These are phyloP conservation scores for Pandemis corylana DNA, from an alignment of 2,888 invertebrate species.

Conservation along the genomic window DNA sequence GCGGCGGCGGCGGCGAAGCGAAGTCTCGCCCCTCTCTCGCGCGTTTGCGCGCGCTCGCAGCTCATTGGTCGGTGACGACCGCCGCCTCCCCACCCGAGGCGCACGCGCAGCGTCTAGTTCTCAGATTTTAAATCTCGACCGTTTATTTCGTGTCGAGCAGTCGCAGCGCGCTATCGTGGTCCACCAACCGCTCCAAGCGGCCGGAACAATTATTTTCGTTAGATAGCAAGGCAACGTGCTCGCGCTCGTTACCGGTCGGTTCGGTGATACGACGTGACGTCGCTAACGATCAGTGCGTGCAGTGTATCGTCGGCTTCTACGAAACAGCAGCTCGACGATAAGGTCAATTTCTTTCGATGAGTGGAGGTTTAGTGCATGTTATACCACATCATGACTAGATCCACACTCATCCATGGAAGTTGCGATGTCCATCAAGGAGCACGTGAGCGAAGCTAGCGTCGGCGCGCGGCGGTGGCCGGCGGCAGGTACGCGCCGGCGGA, in stretches of 20 bases:
- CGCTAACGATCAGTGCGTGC: slow-evolving; percentile 79
- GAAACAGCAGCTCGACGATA: slow-evolving; percentile 54
- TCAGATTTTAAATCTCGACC: slow-evolving; percentile 85
- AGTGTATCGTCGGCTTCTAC: slow-evolving; percentile 67
- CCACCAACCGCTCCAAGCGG: slow-evolving; percentile 56
- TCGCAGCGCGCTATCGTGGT: slow-evolving; percentile 67
- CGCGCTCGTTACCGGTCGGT: slow-evolving; percentile 63
- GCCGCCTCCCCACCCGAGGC: slow-evolving; percentile 62
- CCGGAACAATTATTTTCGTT: slow-evolving; percentile 59
- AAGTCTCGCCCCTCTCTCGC: slow-evolving; percentile 68
- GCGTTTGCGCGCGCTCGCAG: slow-evolving; percentile 69
- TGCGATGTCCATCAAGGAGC: slow-evolving; percentile 76
- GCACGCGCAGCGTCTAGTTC: slow-evolving; percentile 81
- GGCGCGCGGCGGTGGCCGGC: slow-evolving; percentile 73
- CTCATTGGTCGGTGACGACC: slow-evolving; percentile 64
- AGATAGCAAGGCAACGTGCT: slow-evolving; percentile 76
- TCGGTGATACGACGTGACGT: slow-evolving; percentile 79
- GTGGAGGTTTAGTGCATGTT: slow-evolving; percentile 91
- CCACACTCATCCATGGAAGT: slow-evolving; percentile 92
- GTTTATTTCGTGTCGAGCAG: slow-evolving; percentile 82
- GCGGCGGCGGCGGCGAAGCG: slow-evolving; percentile 46
- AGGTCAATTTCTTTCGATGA: slow-evolving; percentile 87
- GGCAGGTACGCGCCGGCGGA: slow-evolving; percentile 69
- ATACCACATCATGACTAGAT: slow-evolving; percentile 89
- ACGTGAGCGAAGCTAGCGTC: slow-evolving; percentile 56